Evolutionary conservation across 1,140 invertebrate species (phyloP).

Genomic region (Phthorimaea operculella): DNA sequence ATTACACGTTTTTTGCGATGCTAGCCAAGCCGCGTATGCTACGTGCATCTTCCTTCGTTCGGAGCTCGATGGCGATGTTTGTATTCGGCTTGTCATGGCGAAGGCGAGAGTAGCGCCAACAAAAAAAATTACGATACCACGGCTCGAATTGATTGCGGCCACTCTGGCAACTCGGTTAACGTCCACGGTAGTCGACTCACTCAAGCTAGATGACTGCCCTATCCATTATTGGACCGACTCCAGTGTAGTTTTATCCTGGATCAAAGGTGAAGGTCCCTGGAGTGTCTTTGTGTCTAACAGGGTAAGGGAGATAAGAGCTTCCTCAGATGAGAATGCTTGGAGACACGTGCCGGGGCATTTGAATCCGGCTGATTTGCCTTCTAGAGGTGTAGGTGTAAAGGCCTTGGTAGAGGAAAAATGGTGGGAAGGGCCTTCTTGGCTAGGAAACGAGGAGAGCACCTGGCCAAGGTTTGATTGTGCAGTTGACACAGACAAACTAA

Average conservation of each 20-base stretch:
- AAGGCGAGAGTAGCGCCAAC: conserved; percentile 6
- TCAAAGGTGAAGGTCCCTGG: not conserved
- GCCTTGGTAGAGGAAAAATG: conserved; percentile 37
- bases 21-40: conserved; percentile 4
- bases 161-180: not conserved
- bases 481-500: not conserved
- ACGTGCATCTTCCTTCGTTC: conserved; percentile 7
- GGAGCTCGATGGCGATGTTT: not conserved
- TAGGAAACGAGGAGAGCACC: conserved; percentile 13
- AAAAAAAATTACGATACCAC: conserved; percentile 5
- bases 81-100: conserved; percentile 4
- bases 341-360: conserved; percentile 37
- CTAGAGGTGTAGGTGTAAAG: conserved; percentile 38
- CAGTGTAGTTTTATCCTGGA: conserved; percentile 5
- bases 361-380: conserved; percentile 57
- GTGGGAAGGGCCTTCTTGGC: conserved; percentile 50
- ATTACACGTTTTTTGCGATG: conserved; percentile 9
- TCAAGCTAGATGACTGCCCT: not conserved
- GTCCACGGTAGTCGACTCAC: not conserved
- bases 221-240: conserved; percentile 10
- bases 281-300: conserved; percentile 22
- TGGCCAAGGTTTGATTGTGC: conserved; percentile 18
- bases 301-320: conserved; percentile 29
- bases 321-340: conserved; percentile 32
- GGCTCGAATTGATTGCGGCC: conserved; percentile 7